Percentiles rank a stretch among this genome's conserved stretches.
These are phyloP conservation scores for Ormia ochracea DNA, from an alignment of 2,888 invertebrate genomes.

Conservation along the genomic window DNA sequence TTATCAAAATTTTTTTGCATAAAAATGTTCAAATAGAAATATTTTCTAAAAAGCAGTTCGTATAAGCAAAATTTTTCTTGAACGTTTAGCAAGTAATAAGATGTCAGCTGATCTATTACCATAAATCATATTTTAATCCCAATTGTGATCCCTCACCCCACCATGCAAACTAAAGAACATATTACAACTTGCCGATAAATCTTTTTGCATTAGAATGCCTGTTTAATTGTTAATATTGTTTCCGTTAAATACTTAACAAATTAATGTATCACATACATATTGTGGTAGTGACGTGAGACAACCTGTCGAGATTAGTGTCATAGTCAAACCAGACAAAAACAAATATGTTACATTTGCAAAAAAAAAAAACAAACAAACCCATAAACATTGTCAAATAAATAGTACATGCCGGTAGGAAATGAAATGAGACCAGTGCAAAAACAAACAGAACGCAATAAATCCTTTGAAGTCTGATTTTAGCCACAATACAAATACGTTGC, in stretches of 20 bases:
- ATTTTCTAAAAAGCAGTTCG: too few relatives aligned
- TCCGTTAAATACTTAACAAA: neutral
- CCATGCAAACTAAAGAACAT: too few relatives aligned
- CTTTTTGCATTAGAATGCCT: neutral
- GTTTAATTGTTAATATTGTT: neutral
- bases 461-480: conserved; percentile 10
- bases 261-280: neutral
- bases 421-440: neutral
- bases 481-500: neutral
- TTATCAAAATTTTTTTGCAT: too few relatives aligned
- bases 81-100: too few relatives aligned
- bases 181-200: too few relatives aligned
- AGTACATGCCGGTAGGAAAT: neutral
- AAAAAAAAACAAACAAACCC: neutral
- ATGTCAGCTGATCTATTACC: too few relatives aligned
- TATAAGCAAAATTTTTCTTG: too few relatives aligned
- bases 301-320: too few relatives aligned
- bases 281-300: too few relatives aligned
- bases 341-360: conserved; percentile 2
- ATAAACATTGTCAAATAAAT: conserved; percentile 18
- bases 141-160: too few relatives aligned
- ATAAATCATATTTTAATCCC: too few relatives aligned
- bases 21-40: too few relatives aligned
- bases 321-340: neutral
- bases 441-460: conserved; percentile 15